Percentiles rank a stretch among this genome's conserved stretches.
Conservation (phyloP, 2,113 vertebrate species). For the Chaetura pelagica region DNA sequence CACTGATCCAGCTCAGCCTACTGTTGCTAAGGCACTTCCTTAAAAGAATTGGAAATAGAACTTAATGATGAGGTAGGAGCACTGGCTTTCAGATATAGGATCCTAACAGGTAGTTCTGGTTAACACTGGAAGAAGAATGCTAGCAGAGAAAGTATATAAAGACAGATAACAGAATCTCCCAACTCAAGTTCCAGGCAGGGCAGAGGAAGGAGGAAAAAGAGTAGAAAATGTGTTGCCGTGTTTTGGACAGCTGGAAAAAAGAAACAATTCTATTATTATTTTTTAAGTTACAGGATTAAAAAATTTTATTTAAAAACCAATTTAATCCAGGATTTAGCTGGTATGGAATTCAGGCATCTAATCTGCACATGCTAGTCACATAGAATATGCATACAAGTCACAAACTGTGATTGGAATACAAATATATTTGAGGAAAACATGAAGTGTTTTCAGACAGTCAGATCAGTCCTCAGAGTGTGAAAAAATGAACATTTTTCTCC, state of each 20-base stretch:
- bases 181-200: not conserved
- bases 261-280: not conserved
- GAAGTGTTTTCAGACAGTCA: not conserved
- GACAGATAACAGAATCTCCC: not conserved
- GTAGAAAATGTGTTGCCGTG: not conserved
- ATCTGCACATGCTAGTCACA: not conserved
- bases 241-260: not conserved
- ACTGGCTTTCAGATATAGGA: not conserved
- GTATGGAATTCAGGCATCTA: not conserved
- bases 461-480: not conserved
- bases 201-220: accelerated
- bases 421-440: not conserved
- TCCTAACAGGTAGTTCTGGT: not conserved
- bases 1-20: not conserved
- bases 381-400: not conserved
- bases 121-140: not conserved
- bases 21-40: not conserved
- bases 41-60: not conserved
- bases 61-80: not conserved
- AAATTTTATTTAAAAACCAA: not conserved
- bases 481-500: not conserved
- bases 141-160: not conserved
- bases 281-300: not conserved
- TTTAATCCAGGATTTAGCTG: not conserved
- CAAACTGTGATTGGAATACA: not conserved